phyloP scores from a whole-genome alignment of 2,113 vertebrate genomes.

The Paralichthys olivaceus region DNA sequence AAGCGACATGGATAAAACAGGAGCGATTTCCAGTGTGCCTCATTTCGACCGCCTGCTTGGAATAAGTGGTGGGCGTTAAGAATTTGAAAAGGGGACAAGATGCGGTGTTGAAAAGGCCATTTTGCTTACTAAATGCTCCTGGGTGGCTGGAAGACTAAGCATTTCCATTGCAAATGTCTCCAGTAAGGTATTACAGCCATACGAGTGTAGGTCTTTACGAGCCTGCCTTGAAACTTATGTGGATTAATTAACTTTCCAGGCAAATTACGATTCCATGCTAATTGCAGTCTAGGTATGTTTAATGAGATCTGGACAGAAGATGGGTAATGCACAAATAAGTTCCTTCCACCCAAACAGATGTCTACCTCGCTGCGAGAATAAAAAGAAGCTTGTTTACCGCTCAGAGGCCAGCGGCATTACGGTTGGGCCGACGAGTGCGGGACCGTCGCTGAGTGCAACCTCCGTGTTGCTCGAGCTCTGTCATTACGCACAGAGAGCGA shows the following conservation, averaged over 20 bases:
- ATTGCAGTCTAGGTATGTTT: conserved; percentile 67
- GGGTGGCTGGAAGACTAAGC: conserved; percentile 75
- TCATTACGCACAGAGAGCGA: conserved; percentile 69
- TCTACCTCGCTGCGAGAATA: conserved; percentile 7
- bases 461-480: conserved; percentile 50
- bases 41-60: conserved; percentile 69
- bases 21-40: conserved; percentile 74
- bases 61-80: conserved; percentile 70
- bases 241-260: conserved; percentile 78
- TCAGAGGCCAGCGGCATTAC: conserved; percentile 18
- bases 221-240: conserved; percentile 71
- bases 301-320: conserved; percentile 67
- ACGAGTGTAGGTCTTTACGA: conserved; percentile 61
- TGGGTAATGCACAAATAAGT: conserved; percentile 51
- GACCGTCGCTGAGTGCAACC: conserved; percentile 53
- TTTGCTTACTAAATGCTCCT: conserved; percentile 76
- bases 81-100: conserved; percentile 64
- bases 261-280: conserved; percentile 74
- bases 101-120: conserved; percentile 68
- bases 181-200: conserved; percentile 59
- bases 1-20: conserved; percentile 77
- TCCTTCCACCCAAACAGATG: conserved; percentile 20
- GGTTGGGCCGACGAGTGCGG: conserved; percentile 8
- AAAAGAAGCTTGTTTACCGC: conserved; percentile 42
- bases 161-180: conserved; percentile 75